phyloP scores from a whole-genome alignment of 1,140 invertebrate genomes.

The Ridgeia piscesae region DNA sequence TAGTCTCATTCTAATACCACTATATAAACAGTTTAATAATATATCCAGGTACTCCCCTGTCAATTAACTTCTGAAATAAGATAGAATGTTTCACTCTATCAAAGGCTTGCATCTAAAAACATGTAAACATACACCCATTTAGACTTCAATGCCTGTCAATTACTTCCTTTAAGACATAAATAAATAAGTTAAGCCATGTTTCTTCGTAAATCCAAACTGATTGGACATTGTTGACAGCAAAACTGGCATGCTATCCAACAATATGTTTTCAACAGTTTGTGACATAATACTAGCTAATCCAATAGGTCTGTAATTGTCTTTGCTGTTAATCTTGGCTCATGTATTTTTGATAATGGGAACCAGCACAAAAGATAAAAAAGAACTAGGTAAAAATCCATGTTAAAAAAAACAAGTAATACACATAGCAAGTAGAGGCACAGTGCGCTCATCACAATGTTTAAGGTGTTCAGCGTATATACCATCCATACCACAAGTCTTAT shows the following conservation, averaged over 20 bases:
- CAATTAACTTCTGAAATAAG: neutral
- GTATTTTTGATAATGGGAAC: too few species aligned
- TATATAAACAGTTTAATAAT: neutral
- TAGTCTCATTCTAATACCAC: neutral
- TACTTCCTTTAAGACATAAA: too few species aligned
- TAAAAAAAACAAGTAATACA: too few species aligned
- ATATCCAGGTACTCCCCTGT: constrained; percentile 13
- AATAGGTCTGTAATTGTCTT: neutral
- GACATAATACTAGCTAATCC: constrained; percentile 13
- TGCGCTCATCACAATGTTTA: too few species aligned
- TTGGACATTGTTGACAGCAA: constrained; percentile 1
- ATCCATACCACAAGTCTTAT: too few species aligned
- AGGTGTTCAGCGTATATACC: too few species aligned
- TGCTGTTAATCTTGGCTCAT: too few species aligned
- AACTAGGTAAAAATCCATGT: too few species aligned
- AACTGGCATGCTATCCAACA: constrained; percentile 10
- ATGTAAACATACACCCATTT: neutral
- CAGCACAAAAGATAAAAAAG: too few species aligned
- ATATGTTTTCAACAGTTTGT: constrained; percentile 1
- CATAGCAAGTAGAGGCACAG: too few species aligned
- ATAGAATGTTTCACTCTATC: neutral
- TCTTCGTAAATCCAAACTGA: constrained; percentile 8
- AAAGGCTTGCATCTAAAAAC: neutral
- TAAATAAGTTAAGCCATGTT: neutral
- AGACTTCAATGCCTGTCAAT: neutral